Evolutionary conservation across 2,113 vertebrate species (phyloP).

Genomic region (Centropus unirufus): DNA sequence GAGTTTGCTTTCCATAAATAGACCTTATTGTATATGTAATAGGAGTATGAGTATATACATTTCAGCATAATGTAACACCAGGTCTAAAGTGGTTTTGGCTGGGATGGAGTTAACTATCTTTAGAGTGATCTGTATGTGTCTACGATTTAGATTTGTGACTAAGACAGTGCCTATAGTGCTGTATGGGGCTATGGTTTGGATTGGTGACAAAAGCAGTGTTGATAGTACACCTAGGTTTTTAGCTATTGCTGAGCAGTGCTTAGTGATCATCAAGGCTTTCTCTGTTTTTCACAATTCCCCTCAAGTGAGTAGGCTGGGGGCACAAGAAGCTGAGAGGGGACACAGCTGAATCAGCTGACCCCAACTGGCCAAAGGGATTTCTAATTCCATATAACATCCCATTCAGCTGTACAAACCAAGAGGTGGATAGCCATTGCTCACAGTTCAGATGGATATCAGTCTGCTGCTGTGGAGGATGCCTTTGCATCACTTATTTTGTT

Average conservation of each 20-base stretch:
- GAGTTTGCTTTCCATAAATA: not conserved
- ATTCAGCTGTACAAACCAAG: not conserved
- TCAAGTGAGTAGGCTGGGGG: not conserved
- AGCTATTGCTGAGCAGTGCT: not conserved
- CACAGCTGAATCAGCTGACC: not conserved
- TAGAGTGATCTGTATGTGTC: no score
- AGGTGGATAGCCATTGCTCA: not conserved
- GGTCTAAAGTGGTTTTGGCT: not conserved
- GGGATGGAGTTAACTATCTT: not conserved
- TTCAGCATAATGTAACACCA: not conserved
- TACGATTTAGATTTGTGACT: no score
- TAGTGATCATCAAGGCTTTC: not conserved
- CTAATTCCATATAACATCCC: not conserved
- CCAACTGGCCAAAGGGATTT: not conserved
- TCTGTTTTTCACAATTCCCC: not conserved
- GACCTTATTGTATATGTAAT: not conserved
- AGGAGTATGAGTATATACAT: not conserved
- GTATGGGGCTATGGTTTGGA: no score
- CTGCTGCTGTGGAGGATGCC: not conserved
- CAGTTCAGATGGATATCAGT: not conserved
- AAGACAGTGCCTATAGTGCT: no score
- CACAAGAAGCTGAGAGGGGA: not conserved
- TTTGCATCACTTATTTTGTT: not conserved
- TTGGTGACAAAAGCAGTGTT: not conserved
- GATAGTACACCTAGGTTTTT: not conserved